Percentiles rank a stretch among this genome's conserved stretches.
phyloP scores from a whole-genome alignment of 2,113 vertebrate species.

The Cebidichthys violaceus region DNA sequence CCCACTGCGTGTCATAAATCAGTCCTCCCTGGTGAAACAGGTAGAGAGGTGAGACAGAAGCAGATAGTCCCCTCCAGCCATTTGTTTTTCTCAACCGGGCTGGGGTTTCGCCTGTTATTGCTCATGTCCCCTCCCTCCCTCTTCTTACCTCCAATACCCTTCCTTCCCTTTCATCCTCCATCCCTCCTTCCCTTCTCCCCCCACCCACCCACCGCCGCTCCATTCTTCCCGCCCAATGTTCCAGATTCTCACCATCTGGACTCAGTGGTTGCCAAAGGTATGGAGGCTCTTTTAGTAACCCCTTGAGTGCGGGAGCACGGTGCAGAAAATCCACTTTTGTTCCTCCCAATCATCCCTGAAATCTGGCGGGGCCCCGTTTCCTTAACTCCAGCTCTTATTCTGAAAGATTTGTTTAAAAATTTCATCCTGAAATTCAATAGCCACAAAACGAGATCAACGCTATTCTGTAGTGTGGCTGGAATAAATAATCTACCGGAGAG shows the following conservation, averaged over 20 bases:
- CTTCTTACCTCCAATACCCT: conserved; percentile 22
- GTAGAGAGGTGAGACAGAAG: conserved; percentile 46
- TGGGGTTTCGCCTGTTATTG: conserved; percentile 58
- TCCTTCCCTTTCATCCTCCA: conserved; percentile 63
- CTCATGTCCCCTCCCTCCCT: conserved; percentile 33
- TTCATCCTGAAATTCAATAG: conserved; percentile 29
- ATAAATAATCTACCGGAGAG: conserved; percentile 33
- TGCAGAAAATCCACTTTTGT: conserved; percentile 78
- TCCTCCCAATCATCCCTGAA: conserved; percentile 71
- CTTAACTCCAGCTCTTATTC: conserved; percentile 44
- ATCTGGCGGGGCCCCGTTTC: conserved; percentile 54
- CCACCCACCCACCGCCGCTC: conserved; percentile 31
- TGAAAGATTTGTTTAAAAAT: conserved; percentile 34
- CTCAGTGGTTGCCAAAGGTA: conserved; percentile 79
- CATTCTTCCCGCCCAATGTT: conserved; percentile 65
- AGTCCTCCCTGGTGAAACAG: conserved; percentile 46
- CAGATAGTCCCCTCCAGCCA: conserved; percentile 54
- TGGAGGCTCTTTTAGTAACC: conserved; percentile 71
- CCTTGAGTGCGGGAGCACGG: conserved; percentile 64
- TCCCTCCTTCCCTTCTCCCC: conserved; percentile 38
- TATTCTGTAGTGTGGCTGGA: conserved; percentile 19
- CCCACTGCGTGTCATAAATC: conserved; percentile 51
- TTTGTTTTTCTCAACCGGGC: conserved; percentile 72
- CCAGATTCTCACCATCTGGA: conserved; percentile 83
- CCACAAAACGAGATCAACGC: conserved; percentile 12